Conservation (phyloP, 2,113 vertebrate species). For the Corythaixoides concolor region DNA sequence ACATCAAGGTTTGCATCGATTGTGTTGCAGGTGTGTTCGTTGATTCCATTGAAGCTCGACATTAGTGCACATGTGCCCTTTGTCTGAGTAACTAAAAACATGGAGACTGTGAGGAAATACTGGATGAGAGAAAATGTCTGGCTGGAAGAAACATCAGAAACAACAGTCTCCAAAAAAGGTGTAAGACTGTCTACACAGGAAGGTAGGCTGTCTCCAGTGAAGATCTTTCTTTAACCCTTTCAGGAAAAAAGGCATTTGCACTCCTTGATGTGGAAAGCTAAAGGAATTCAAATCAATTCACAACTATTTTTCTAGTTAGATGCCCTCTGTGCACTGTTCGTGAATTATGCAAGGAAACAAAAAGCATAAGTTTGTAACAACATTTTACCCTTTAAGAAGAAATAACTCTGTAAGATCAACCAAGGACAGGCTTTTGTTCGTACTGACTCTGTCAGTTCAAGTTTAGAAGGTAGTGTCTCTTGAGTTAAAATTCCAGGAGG, state of each 20-base stretch:
- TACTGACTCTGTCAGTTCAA: neutral
- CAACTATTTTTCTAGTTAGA: neutral
- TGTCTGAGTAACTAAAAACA: constrained; percentile 58
- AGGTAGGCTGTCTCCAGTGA: constrained; percentile 58
- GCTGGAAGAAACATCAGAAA: constrained; percentile 52
- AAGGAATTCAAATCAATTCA: neutral
- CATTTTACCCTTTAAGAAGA: neutral
- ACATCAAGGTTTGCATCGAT: constrained; percentile 51
- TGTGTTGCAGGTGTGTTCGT: constrained; percentile 57
- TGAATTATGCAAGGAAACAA: neutral
- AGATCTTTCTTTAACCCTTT: constrained; percentile 34
- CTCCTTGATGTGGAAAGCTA: neutral
- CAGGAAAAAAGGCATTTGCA: neutral
- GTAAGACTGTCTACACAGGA: constrained; percentile 33
- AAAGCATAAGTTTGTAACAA: neutral
- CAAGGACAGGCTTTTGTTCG: neutral
- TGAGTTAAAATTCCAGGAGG: neutral
- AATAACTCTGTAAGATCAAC: neutral
- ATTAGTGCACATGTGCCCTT: constrained; percentile 34
- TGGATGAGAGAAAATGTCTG: constrained; percentile 56
- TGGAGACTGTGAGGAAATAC: constrained; percentile 57
- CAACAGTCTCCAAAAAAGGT: constrained; percentile 55
- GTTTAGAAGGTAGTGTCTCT: neutral
- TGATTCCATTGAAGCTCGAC: constrained; percentile 52
- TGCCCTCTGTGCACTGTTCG: neutral